Base-by-base conservation (phyloP, 2,113 vertebrate genomes). In the Platichthys stellatus region DNA sequence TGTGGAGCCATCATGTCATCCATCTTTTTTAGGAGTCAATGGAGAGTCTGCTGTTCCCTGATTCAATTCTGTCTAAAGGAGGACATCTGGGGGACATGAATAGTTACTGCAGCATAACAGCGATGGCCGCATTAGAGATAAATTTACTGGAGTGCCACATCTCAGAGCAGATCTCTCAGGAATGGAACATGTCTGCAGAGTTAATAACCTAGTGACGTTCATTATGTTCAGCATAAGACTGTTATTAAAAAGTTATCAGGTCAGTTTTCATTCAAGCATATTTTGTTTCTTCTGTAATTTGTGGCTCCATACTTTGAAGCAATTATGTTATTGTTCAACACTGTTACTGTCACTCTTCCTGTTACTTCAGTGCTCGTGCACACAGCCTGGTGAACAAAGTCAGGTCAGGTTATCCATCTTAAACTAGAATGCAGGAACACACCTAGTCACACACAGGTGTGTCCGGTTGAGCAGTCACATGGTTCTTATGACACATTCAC, bases 21-120 rank as follows among this genome's bases (percentile, higher is more conserved):
- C 17, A 51, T 51, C 47, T 51, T 18, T 38, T 10, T 7, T 10
- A 38, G 9, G 2, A 38, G 35, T 38, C 47, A 20, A 1, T 51
- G 47, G 47, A 23, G 54, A 2, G 3, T 6, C 47, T 23, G 10
- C 5, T 31, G 31, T 31, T 6, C 31, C 31, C 2, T 66, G 26
- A 24, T 67, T 53, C n/a, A 49, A 35, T 40, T 64, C 15, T 72
- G 67, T 54, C 35, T 66, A 10, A 70, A 89, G 69, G 76, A 61
- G 2, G 89, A 85, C 91, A 90, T 71, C 89, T 89, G 59, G 57
- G 62, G 91, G 82, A 56, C 40, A 74, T 65, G n/a, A 11, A 53
- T 4, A 15, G 67, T 83, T 24, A 88, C 26, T 89, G 78, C 89
- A 90, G 57, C 24, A n/a, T 43, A n/a, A 58, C 24, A 63, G 23